phyloP scores from a whole-genome alignment of 2,797 vertebrate species.

The Oophaga sylvatica region DNA sequence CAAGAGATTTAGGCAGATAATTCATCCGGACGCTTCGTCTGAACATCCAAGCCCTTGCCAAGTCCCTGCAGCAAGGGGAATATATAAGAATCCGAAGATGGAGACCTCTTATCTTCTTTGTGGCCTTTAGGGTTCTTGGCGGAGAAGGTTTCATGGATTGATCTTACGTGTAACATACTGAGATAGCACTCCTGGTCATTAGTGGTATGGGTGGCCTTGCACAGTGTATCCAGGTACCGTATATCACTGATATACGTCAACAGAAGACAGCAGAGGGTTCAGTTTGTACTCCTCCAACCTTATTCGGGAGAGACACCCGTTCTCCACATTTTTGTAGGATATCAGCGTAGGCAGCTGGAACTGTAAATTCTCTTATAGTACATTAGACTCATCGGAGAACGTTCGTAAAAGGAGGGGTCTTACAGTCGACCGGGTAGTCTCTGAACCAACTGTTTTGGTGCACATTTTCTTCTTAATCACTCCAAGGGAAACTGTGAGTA shows the following conservation, averaged over 20 bases:
- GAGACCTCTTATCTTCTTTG: neutral
- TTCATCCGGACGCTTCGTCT: slow-evolving; percentile 25
- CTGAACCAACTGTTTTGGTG: no score
- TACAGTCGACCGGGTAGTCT: no score
- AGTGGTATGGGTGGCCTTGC: slow-evolving; percentile 42
- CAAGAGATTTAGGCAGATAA: slow-evolving; percentile 31
- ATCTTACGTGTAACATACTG: neutral
- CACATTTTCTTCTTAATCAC: no score
- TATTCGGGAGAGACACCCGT: slow-evolving; percentile 66
- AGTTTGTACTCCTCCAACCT: slow-evolving; percentile 67
- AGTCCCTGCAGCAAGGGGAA: slow-evolving; percentile 28
- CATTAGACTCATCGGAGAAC: no score
- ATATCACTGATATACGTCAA: slow-evolving; percentile 21
- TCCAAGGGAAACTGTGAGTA: slow-evolving; percentile 99
- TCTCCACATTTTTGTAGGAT: slow-evolving; percentile 78
- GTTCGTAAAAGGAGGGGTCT: no score
- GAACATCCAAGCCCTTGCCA: slow-evolving; percentile 2
- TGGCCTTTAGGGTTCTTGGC: slow-evolving; percentile 13
- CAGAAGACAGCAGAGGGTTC: slow-evolving; percentile 24
- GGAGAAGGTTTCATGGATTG: neutral
- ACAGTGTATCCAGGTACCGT: slow-evolving; percentile 21
- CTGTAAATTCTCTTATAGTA: slow-evolving; percentile 71
- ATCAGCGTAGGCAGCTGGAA: slow-evolving; percentile 76
- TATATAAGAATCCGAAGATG: neutral
- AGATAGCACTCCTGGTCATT: neutral